phyloP scores from a whole-genome alignment of 2,888 invertebrate genomes.

The Polia nebulosa region DNA sequence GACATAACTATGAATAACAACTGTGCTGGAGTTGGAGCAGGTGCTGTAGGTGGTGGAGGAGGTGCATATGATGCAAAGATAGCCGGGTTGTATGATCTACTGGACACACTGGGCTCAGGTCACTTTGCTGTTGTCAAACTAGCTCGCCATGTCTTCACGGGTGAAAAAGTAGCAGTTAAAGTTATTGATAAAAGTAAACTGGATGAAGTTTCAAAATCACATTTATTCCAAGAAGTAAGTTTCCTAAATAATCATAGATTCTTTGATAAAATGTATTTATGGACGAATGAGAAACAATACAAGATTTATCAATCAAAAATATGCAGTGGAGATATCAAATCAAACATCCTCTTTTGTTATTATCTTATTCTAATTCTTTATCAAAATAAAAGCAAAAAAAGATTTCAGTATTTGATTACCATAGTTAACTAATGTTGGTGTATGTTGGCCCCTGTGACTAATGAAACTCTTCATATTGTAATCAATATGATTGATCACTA shows the following conservation, averaged over 20 bases:
- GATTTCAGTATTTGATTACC: constrained; percentile 2
- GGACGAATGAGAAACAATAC: neutral
- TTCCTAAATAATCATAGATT: neutral
- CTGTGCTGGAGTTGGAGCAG: constrained; percentile 80
- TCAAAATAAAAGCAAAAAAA: neutral
- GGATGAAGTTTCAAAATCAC: constrained; percentile 98
- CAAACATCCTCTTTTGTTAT: neutral
- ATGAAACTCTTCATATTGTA: neutral
- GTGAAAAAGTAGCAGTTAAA: constrained; percentile 99
- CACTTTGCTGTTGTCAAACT: constrained; percentile 99
- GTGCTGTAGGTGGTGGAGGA: constrained; percentile 79
- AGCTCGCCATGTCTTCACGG: constrained; percentile 99
- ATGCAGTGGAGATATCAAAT: neutral
- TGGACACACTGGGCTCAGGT: constrained; percentile 99
- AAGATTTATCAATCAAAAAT: neutral
- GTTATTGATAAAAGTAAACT: constrained; percentile 99
- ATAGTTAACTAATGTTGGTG: neutral
- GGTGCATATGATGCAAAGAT: constrained; percentile 96
- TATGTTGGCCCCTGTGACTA: neutral
- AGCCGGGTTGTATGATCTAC: constrained; percentile 99
- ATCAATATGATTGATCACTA: neutral
- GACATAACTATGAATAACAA: constrained; percentile 82
- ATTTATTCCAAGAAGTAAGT: constrained; percentile 98
- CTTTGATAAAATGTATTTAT: neutral
- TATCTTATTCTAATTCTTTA: neutral